Base-by-base conservation (phyloP, 1,140 invertebrate species). In the Planococcus citri region DNA sequence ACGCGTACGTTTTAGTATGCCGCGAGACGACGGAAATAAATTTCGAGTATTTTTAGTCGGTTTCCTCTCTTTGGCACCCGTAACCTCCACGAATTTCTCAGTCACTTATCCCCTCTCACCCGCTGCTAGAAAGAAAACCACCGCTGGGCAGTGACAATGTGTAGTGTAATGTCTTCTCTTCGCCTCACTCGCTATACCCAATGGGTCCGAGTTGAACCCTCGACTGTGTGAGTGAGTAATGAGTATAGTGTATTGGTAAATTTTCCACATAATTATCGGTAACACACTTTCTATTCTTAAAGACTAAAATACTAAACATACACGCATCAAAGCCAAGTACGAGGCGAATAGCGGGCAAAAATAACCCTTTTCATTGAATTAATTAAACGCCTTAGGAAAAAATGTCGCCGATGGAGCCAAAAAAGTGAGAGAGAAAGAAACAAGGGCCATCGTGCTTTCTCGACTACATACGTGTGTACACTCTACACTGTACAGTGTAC, bases 311-410 rank as follows among this genome's bases (percentile, higher is more conserved):
- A 33, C 29, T 33, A 33, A 51, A 9, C 41, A 37, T 37, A 37
- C 33, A n/a, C n/a, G n/a, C n/a, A n/a, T 37, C 41, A 20, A 51
- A 51, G 41, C 41, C 41, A 51, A 51, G n/a, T 51, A 20, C 10
- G n/a, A 51, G 12, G 41, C 41, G 41, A 51, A 37, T 8, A 37
- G 6, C 6, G 14, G 6, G 41, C n/a, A 51, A 51, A 51, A 51
- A 51, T 51, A 51, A 51, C 41, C 41, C n/a, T 37, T 51, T 51
- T 51, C 41, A 51, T 51, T 51, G 41, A 51, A 51, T 51, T 51
- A 51, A 51, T 51, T 51, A 51, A 51, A 51, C 41, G 29, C 29
- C 29, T 33, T 12, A 12, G 29, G 29, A 3, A 51, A 51, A 51
- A 51, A 17, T 51, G 12, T 51, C 41, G 29, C 17, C 41, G 41